These are phyloP conservation scores for Sarcophilus harrisii DNA, from an alignment of 2,797 vertebrate species.

Conservation along the genomic window DNA sequence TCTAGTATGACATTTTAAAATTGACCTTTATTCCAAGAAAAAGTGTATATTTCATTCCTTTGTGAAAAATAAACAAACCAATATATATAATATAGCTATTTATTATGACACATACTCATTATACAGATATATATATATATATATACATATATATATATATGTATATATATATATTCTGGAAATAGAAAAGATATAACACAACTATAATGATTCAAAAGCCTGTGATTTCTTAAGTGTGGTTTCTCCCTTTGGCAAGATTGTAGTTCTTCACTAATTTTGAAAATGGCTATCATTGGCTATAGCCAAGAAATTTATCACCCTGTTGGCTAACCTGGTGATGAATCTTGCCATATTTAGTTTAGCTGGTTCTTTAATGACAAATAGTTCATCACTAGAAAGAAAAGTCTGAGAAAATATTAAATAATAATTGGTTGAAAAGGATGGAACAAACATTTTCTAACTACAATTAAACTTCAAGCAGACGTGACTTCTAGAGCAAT, in stretches of 20 bases:
- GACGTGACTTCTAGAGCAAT: not conserved
- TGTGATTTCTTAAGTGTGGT: not conserved
- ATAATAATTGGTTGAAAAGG: constrained; percentile 3
- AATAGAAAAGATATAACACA: not conserved
- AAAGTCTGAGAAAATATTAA: constrained; percentile 39
- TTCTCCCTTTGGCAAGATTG: not conserved
- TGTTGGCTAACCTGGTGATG: not conserved
- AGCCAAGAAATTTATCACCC: not conserved
- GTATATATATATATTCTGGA: not conserved
- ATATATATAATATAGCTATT: not conserved
- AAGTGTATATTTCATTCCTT: constrained; percentile 14
- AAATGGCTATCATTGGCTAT: not conserved
- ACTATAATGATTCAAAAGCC: not conserved
- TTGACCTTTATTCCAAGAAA: constrained; percentile 49
- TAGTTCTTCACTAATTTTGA: not conserved
- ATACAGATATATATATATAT: not conserved
- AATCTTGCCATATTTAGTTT: not conserved
- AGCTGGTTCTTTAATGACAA: not conserved
- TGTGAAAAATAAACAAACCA: not conserved
- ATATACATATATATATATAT: not conserved
- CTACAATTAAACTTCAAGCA: constrained; percentile 37
- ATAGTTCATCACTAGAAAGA: not conserved
- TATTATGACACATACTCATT: not conserved
- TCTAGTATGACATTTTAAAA: constrained; percentile 59
- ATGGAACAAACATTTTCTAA: constrained; percentile 6